Conservation (phyloP, 1,140 invertebrate genomes). For the Dryas iulia region DNA sequence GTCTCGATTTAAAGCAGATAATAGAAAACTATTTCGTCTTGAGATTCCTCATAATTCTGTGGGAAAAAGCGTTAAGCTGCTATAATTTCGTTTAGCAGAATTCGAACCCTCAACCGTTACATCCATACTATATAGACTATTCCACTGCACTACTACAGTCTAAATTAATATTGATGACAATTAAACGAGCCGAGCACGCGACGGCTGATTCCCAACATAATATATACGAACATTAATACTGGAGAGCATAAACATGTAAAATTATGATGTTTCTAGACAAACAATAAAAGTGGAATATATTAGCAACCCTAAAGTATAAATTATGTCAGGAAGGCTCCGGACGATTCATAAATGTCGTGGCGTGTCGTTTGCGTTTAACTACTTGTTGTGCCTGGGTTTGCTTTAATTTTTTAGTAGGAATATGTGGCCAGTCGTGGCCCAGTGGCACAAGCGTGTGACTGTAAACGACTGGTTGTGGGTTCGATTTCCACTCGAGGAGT, state of each 20-base stretch:
- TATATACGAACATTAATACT: slow-evolving; percentile 64
- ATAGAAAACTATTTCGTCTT: too few species aligned
- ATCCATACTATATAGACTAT: too few species aligned
- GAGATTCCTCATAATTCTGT: too few species aligned
- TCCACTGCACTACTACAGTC: too few species aligned
- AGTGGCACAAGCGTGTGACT: too few species aligned
- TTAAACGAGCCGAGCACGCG: slow-evolving; percentile 55
- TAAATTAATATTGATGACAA: slow-evolving; percentile 63
- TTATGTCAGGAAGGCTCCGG: slow-evolving; percentile 71
- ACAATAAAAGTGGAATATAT: slow-evolving; percentile 67
- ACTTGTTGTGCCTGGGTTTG: neutral
- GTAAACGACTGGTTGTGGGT: too few species aligned
- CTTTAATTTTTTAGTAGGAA: neutral
- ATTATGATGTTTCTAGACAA: slow-evolving; percentile 63
- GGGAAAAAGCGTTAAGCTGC: too few species aligned
- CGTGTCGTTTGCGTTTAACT: slow-evolving; percentile 55
- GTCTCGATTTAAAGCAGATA: too few species aligned
- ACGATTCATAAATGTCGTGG: slow-evolving; percentile 72
- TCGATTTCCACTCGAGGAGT: too few species aligned
- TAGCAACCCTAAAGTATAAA: slow-evolving; percentile 72
- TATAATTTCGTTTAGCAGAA: too few species aligned
- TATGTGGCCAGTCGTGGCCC: too few species aligned
- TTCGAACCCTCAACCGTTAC: too few species aligned
- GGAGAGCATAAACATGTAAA: slow-evolving; percentile 63
- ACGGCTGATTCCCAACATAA: slow-evolving; percentile 59